Conservation (phyloP, 2,888 invertebrate species). For the Hyles lineata region DNA sequence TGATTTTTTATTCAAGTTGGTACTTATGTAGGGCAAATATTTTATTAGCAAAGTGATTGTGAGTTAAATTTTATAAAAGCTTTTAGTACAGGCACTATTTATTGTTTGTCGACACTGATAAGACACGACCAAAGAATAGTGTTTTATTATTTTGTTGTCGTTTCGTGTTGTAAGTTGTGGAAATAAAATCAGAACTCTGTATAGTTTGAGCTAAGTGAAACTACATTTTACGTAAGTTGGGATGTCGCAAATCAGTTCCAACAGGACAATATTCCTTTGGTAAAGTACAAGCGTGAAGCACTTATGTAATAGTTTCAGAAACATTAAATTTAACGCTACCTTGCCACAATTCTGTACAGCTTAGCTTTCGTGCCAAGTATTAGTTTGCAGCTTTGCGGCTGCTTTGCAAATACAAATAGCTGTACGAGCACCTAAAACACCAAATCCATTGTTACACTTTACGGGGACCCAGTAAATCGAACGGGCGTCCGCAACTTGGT, state of each 20-base stretch:
- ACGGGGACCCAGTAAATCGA: constrained; percentile 28
- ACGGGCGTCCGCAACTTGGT: neutral
- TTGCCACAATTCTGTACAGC: constrained; percentile 50
- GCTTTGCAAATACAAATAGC: constrained; percentile 56
- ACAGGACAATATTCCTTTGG: constrained; percentile 12
- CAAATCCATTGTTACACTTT: constrained; percentile 48
- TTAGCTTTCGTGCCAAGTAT: constrained; percentile 54
- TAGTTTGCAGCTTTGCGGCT: constrained; percentile 55
- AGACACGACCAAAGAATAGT: neutral
- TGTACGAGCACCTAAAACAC: constrained; percentile 43
- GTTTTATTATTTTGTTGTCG: neutral
- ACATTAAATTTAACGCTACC: constrained; percentile 44
- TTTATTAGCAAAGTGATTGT: neutral
- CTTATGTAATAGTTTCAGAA: constrained; percentile 35
- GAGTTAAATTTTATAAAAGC: neutral
- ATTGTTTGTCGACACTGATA: neutral
- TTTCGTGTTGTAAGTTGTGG: neutral
- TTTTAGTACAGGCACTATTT: neutral
- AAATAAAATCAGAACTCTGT: neutral
- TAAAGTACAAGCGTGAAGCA: constrained; percentile 20
- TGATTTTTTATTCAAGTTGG: neutral
- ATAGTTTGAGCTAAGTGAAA: neutral
- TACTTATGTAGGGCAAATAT: neutral
- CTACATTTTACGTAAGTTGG: neutral
- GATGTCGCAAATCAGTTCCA: neutral